These are phyloP conservation scores for Panthera tigris DNA, from an alignment of 2,113 vertebrate genomes.

Conservation along the genomic window DNA sequence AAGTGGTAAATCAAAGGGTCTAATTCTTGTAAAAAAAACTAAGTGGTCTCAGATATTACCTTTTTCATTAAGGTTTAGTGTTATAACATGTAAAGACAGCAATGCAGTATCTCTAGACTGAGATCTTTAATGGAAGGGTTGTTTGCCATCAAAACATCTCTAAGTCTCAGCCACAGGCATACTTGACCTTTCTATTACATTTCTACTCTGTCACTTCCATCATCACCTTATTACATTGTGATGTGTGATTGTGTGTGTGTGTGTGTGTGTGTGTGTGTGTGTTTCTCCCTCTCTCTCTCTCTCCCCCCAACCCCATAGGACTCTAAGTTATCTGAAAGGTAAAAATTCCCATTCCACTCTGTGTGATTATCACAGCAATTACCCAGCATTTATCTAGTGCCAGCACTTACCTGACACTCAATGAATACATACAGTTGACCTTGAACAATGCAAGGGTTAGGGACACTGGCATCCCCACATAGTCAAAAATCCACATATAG, in stretches of 20 bases:
- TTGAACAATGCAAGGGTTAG: background rate
- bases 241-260: background rate
- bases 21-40: background rate
- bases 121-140: background rate
- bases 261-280: background rate
- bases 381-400: background rate
- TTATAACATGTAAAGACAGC: background rate
- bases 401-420: background rate
- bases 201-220: background rate
- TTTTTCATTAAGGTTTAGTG: background rate
- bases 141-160: background rate
- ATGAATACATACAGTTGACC: background rate
- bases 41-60: background rate
- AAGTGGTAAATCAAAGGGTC: background rate
- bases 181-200: background rate
- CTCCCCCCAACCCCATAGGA: rapidly evolving
- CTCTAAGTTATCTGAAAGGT: background rate
- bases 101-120: background rate
- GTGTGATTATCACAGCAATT: background rate
- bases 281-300: background rate
- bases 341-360: background rate
- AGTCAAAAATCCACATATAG: background rate
- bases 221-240: background rate
- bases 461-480: background rate
- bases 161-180: background rate